phyloP scores from a whole-genome alignment of 2,888 invertebrate genomes.

The Macrosiphum euphorbiae region DNA sequence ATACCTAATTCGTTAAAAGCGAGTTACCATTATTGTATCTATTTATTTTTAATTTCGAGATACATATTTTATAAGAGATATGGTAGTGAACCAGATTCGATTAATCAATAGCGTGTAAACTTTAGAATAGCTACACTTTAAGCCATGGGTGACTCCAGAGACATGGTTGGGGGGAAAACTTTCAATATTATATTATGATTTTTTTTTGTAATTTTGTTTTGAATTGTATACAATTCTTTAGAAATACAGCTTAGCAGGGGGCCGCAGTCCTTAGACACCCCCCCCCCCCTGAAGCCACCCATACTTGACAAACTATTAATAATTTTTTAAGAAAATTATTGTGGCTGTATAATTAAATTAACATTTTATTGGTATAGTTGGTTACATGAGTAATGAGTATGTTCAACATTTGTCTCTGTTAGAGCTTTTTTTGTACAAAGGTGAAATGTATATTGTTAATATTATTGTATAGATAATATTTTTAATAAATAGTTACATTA shows the following conservation, averaged over 20 bases:
- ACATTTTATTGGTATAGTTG: no score
- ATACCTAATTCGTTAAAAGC: not conserved
- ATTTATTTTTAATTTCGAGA: not conserved
- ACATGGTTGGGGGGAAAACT: no score
- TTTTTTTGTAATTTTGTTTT: no score
- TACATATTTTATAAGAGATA: not conserved
- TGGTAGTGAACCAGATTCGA: not conserved
- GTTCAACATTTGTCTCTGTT: not conserved
- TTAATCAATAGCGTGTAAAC: not conserved
- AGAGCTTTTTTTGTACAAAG: not conserved
- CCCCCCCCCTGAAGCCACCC: no score
- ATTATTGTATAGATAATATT: not conserved
- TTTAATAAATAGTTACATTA: not conserved
- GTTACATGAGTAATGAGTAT: no score
- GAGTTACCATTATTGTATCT: not conserved
- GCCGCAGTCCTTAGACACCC: no score
- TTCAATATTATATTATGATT: no score
- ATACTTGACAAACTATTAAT: not conserved
- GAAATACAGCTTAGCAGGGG: no score
- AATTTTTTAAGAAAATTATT: no score
- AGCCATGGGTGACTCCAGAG: no score
- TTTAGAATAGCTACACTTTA: not conserved
- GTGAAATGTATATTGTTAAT: not conserved
- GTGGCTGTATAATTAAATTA: no score
- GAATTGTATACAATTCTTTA: no score